Conservation (phyloP, 2,888 invertebrate genomes). For the Lypha dubia region DNA sequence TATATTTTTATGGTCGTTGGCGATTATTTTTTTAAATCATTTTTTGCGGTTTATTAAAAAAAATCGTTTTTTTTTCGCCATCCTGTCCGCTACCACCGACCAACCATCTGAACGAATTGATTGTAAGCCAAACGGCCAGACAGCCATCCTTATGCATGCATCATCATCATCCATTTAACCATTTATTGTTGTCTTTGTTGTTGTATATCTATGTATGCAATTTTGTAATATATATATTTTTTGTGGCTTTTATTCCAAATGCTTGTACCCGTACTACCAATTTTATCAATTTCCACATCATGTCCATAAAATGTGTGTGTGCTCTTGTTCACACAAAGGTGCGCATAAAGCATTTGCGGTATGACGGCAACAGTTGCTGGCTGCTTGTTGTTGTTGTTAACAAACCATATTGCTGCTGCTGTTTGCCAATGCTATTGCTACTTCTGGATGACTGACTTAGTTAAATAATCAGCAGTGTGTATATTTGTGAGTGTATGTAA, state of each 20-base stretch:
- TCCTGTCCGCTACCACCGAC: conserved; percentile 49
- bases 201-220: conserved; percentile 21
- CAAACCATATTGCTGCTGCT: conserved; percentile 62
- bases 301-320: conserved; percentile 64
- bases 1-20: conserved; percentile 65
- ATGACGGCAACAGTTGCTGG: conserved; percentile 69
- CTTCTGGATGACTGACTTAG: conserved; percentile 49
- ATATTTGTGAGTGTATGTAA: conserved; percentile 17
- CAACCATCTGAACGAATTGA: conserved; percentile 62
- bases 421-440: conserved; percentile 41
- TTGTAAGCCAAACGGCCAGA: conserved; percentile 45
- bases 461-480: conserved; percentile 18
- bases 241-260: conserved; percentile 57
- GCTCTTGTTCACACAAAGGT: conserved; percentile 71
- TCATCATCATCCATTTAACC: conserved; percentile 65
- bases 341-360: conserved; percentile 74
- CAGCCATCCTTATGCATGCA: conserved; percentile 60
- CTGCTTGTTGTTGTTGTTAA: conserved; percentile 65
- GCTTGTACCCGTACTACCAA: conserved; percentile 66
- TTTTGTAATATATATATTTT: conserved; percentile 9
- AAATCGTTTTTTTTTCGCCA: conserved; percentile 38
- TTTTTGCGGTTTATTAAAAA: conserved; percentile 63
- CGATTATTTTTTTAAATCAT: conserved; percentile 69
- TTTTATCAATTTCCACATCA: conserved; percentile 70
- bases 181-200: conserved; percentile 40